Percentiles rank a stretch among this genome's conserved stretches.
These are phyloP conservation scores for Larimichthys crocea DNA, from an alignment of 2,113 vertebrate species.

Conservation along the genomic window DNA sequence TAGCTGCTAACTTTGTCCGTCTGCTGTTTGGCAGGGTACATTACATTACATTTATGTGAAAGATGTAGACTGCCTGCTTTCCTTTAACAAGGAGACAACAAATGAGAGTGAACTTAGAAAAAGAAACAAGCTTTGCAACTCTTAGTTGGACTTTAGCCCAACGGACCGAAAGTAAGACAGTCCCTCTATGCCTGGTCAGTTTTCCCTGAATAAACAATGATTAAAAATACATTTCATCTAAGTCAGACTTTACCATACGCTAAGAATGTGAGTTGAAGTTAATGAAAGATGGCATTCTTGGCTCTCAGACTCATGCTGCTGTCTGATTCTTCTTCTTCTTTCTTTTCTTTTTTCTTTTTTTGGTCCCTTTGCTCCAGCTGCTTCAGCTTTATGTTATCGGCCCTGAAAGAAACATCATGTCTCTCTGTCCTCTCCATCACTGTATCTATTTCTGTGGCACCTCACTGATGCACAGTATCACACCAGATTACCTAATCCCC, in stretches of 20 bases:
- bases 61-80: background rate
- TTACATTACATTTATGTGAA: background rate
- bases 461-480: conserved; percentile 52
- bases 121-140: background rate
- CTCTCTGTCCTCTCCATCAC: conserved; percentile 43
- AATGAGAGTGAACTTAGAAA: background rate
- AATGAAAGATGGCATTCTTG: conserved; percentile 37
- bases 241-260: conserved; percentile 27
- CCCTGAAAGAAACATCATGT: conserved; percentile 47
- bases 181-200: background rate
- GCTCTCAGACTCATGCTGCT: conserved; percentile 24
- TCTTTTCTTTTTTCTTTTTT: conserved; percentile 18
- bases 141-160: background rate
- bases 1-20: too few relatives aligned
- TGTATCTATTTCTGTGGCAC: conserved; percentile 70
- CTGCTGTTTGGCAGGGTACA: too few relatives aligned
- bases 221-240: conserved; percentile 43
- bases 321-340: conserved; percentile 3
- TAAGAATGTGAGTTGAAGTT: conserved; percentile 37
- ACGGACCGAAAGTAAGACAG: background rate
- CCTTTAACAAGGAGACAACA: background rate
- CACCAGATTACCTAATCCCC: conserved; percentile 74
- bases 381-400: conserved; percentile 40
- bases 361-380: conserved; percentile 42
- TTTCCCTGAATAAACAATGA: conserved; percentile 29